Base-by-base conservation (phyloP, 2,888 invertebrate genomes). In the Drosophila helvetica region DNA sequence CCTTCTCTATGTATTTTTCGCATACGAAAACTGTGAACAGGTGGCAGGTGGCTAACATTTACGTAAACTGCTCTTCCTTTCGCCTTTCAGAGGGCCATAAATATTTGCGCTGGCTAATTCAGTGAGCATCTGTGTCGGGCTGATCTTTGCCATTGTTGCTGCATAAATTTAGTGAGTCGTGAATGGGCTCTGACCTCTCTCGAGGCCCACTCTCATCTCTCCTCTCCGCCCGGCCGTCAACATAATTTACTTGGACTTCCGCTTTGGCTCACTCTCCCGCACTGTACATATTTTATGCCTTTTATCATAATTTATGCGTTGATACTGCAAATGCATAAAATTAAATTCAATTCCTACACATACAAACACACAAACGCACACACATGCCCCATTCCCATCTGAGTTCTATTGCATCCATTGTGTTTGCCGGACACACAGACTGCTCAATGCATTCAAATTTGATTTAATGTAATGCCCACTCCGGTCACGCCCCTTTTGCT, bases 251-350 rank as follows among this genome's bases (percentile, higher is more conserved):
- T 83, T 74, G 64, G 55, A 68, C 68, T 74, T 74, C 74, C 73
- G 68, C 62, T 68, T 68, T 64, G 71, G 63, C 53, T 58, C 64
- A 51, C 48, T 17, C 53, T 10, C 27, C 38, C 19, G 22, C n/a
- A 47, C 38, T 45, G 62, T 78, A 55, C 66, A 75, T 80, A 79
- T 79, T 83, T 79, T 75, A 83, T 79, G 79, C 66, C 75, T 76
- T 78, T 81, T 80, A 79, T 81, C 81, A 80, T 80, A 80, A 80
- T 85, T 85, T 85, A 84, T 85, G 72, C 79, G 70, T 61, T 72
- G 74, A 74, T 81, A 70, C 66, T 51, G 85, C 80, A 81, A 80
- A 80, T 79, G 85, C 81, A 74, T 79, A 85, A 81, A 85, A 79
- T 84, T 78, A 69, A 74, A 85, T 80, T 79, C 74, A 84, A 79